Evolutionary conservation across 2,113 vertebrate species (phyloP).

Genomic region (Rhinopithecus roxellana): DNA sequence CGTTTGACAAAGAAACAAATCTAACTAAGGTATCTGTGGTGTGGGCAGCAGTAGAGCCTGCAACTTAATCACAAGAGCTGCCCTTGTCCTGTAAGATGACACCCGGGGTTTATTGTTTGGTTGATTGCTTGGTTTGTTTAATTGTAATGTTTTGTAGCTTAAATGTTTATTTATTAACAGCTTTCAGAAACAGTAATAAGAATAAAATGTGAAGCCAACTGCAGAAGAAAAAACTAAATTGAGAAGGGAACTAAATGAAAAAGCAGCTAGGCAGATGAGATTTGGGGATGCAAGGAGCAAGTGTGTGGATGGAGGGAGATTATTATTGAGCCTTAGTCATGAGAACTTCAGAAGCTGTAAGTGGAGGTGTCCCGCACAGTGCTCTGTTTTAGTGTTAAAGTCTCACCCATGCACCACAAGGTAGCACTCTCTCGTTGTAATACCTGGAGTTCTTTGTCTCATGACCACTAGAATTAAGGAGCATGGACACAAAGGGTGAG

Average conservation of each 20-base stretch:
- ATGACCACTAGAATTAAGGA: too few species aligned
- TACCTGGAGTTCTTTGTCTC: too few species aligned
- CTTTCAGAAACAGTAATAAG: neutral
- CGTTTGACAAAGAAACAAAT: neutral
- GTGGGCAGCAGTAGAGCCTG: fast-evolving
- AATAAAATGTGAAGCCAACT: neutral
- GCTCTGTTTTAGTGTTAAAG: neutral
- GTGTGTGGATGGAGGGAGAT: too few species aligned
- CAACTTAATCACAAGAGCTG: neutral
- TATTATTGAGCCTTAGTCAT: too few species aligned
- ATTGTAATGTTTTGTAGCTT: neutral
- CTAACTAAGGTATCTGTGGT: fast-evolving
- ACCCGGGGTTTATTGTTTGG: neutral
- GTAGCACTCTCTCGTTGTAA: too few species aligned
- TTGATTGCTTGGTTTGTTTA: neutral
- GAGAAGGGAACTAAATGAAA: neutral
- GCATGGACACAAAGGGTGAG: too few species aligned
- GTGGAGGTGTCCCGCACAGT: neutral
- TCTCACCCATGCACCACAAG: too few species aligned
- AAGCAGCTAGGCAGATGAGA: neutral
- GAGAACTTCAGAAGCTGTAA: neutral
- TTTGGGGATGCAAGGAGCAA: fast-evolving
- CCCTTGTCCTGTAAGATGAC: neutral
- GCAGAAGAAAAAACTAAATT: neutral
- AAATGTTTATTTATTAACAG: neutral